phyloP scores from a whole-genome alignment of 2,888 invertebrate species.

The Tipula vernalis region DNA sequence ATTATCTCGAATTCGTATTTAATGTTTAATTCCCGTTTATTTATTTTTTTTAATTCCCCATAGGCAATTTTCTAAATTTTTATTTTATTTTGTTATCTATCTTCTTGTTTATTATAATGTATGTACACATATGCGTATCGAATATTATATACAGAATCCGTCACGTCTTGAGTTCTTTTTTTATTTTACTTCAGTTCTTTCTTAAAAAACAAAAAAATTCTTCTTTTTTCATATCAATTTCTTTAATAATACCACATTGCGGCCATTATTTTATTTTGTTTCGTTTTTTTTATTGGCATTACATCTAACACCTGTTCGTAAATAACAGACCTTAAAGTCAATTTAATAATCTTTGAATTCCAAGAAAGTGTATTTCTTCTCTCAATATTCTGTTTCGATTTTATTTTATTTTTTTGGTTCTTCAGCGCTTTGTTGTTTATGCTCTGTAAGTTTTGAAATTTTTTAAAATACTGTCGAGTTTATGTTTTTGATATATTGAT shows the following conservation, averaged over 20 bases:
- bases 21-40: background rate
- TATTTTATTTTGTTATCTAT: background rate
- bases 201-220: background rate
- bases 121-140: background rate
- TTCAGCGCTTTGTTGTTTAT: background rate
- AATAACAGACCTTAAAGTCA: conserved; percentile 10
- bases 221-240: background rate
- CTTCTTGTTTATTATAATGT: background rate
- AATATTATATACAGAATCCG: background rate
- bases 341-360: conserved; percentile 7
- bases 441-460: background rate
- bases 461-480: background rate
- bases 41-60: background rate
- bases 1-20: background rate
- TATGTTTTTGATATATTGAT: background rate
- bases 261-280: background rate
- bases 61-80: conserved; percentile 4
- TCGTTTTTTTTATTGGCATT: conserved; percentile 7
- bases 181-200: background rate
- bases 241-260: conserved; percentile 7
- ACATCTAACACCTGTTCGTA: conserved; percentile 10
- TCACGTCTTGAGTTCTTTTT: background rate
- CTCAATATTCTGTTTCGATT: background rate
- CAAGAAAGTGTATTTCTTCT: background rate
- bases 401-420: background rate